Evolutionary conservation across 2,113 vertebrate species (phyloP).

Genomic region (Lichenostomus cassidix): DNA sequence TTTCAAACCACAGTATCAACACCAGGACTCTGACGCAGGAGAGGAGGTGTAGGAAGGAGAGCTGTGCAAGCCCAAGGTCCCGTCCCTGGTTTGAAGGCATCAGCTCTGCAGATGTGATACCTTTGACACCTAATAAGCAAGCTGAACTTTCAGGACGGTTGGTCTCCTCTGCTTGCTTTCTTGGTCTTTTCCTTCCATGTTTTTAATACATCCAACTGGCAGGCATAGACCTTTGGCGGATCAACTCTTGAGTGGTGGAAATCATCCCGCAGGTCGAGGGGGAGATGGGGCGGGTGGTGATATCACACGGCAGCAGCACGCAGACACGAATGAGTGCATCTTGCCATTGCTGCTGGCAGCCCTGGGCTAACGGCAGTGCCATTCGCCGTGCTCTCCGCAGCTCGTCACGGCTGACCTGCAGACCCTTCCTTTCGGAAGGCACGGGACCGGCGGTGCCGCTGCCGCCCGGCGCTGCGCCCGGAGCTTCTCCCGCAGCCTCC

Average conservation of each 20-base stretch:
- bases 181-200: neutral
- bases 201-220: neutral
- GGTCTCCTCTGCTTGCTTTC: neutral
- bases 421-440: rapidly evolving
- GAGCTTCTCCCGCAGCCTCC: neutral
- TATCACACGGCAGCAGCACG: neutral
- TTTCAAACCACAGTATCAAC: neutral
- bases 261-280: too few species aligned
- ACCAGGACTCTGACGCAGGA: neutral
- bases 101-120: neutral
- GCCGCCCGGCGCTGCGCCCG: neutral
- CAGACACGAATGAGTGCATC: rapidly evolving
- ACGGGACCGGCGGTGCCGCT: rapidly evolving
- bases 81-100: rapidly evolving
- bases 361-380: rapidly evolving
- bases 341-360: rapidly evolving
- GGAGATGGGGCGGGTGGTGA: rapidly evolving
- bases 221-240: too few species aligned
- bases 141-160: neutral
- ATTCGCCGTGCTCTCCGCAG: rapidly evolving
- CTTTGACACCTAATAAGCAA: neutral
- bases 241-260: neutral
- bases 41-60: neutral
- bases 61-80: neutral
- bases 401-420: rapidly evolving